A percentile compares a stretch with the other conserved stretches of the same genome.
Conservation (phyloP, 2,797 vertebrate genomes). For the Menidia menidia region DNA sequence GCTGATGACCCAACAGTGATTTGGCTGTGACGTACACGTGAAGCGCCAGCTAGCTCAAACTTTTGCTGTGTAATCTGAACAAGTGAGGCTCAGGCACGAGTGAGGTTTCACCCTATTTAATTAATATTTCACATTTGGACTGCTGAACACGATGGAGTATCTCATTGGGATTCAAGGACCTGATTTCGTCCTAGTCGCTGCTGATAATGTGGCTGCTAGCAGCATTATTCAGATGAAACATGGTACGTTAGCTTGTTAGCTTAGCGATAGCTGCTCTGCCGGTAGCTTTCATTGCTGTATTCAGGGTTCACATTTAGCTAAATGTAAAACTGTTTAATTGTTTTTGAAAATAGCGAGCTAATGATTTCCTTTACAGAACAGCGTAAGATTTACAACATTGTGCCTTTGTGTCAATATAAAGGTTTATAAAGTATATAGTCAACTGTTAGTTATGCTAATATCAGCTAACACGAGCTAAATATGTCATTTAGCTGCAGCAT, state of each 20-base stretch:
- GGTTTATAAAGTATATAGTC: neutral
- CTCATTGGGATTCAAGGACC: conserved; percentile 94
- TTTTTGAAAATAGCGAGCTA: neutral
- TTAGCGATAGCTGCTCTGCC: conserved; percentile 57
- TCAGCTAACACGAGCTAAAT: neutral
- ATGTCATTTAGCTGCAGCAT: too few relatives aligned
- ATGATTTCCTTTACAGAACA: too few relatives aligned
- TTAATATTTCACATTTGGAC: accelerated
- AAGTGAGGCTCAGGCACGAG: neutral
- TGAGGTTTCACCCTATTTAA: neutral
- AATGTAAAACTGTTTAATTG: accelerated
- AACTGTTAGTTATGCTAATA: conserved; percentile 31
- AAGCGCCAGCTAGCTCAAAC: conserved; percentile 41
- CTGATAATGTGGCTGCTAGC: conserved; percentile 91
- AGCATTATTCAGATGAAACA: conserved; percentile 98
- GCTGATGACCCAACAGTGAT: accelerated
- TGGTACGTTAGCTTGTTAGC: conserved; percentile 82
- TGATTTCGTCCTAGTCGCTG: conserved; percentile 93
- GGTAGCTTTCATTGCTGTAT: neutral
- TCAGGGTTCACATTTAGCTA: neutral
- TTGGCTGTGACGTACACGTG: conserved; percentile 49
- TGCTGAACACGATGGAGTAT: conserved; percentile 89
- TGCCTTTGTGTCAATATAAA: too few relatives aligned
- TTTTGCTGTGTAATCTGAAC: conserved; percentile 87
- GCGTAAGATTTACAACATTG: too few relatives aligned